These are phyloP conservation scores for Dendropsophus ebraccatus DNA, from an alignment of 2,113 vertebrate species.

Conservation along the genomic window DNA sequence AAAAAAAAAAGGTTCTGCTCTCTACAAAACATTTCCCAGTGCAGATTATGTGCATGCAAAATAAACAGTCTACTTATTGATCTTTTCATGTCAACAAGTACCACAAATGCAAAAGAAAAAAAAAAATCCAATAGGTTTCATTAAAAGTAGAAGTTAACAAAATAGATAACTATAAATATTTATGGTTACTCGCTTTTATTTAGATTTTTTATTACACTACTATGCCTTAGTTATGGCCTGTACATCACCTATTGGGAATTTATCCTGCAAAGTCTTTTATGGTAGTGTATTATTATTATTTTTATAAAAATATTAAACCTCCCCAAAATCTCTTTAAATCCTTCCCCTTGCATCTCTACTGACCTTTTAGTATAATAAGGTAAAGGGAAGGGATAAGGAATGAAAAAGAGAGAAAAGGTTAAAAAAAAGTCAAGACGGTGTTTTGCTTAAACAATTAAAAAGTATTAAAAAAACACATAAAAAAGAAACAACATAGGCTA, in stretches of 20 bases:
- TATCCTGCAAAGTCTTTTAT: not conserved
- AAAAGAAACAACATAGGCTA: constrained; percentile 66
- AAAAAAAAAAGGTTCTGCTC: constrained; percentile 67
- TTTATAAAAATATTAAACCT: not conserved
- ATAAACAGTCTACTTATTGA: constrained; percentile 82
- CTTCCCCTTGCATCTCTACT: constrained; percentile 71
- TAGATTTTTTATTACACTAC: constrained; percentile 65
- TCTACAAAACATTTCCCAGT: constrained; percentile 82
- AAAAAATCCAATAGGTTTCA: constrained; percentile 67
- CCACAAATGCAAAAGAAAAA: constrained; percentile 70
- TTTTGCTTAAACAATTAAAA: constrained; percentile 61
- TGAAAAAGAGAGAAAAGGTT: constrained; percentile 46
- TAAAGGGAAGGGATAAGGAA: constrained; percentile 61
- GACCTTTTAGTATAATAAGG: constrained; percentile 62
- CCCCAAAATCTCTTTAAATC: constrained; percentile 68
- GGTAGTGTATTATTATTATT: constrained; percentile 52
- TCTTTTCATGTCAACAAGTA: constrained; percentile 82
- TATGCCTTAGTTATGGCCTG: not conserved
- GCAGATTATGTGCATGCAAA: constrained; percentile 86
- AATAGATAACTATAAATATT: constrained; percentile 66
- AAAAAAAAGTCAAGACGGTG: constrained; percentile 64
- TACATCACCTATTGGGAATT: not conserved
- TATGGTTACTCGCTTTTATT: constrained; percentile 61
- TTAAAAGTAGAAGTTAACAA: constrained; percentile 69
- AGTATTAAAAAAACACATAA: constrained; percentile 65